Evolutionary conservation across 2,113 vertebrate genomes (phyloP).

Genomic region (Hippopotamus amphibius): DNA sequence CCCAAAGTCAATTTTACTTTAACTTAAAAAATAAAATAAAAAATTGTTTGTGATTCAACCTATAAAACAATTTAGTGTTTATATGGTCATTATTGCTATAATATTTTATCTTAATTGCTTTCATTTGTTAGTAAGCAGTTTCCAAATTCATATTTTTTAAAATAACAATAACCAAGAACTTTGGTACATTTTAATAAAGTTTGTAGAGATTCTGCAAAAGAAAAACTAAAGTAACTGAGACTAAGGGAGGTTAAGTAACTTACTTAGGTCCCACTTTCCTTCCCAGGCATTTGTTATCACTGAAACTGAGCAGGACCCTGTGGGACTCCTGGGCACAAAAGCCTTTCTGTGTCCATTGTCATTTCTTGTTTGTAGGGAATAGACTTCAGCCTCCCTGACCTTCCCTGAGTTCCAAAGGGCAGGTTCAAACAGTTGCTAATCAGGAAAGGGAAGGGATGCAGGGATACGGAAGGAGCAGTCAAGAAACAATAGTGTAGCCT

Average conservation of each 20-base stretch:
- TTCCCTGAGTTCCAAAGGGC: not conserved
- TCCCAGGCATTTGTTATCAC: not conserved
- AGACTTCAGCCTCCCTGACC: not conserved
- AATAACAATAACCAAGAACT: slow-evolving; percentile 2
- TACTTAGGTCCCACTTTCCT: not conserved
- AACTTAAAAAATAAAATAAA: slow-evolving; percentile 9
- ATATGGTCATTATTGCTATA: not conserved
- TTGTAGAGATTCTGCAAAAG: not conserved
- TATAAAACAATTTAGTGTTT: slow-evolving; percentile 20
- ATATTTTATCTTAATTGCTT: slow-evolving; percentile 30
- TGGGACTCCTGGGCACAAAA: not conserved
- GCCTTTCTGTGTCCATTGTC: not conserved
- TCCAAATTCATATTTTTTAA: not conserved
- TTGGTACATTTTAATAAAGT: not conserved
- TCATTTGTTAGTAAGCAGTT: slow-evolving; percentile 28
- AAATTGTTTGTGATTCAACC: not conserved
- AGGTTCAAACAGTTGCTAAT: not conserved
- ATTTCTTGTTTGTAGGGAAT: not conserved
- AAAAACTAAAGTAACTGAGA: not conserved
- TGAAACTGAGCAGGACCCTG: not conserved
- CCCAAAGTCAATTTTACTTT: slow-evolving; percentile 1
- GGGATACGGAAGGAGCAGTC: not conserved
- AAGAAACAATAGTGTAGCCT: not conserved
- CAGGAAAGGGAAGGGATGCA: not conserved
- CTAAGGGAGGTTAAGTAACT: not conserved